Percentiles rank a stretch among this genome's conserved stretches.
Conservation (phyloP, 2,797 vertebrate species). For the Characodon lateralis region DNA sequence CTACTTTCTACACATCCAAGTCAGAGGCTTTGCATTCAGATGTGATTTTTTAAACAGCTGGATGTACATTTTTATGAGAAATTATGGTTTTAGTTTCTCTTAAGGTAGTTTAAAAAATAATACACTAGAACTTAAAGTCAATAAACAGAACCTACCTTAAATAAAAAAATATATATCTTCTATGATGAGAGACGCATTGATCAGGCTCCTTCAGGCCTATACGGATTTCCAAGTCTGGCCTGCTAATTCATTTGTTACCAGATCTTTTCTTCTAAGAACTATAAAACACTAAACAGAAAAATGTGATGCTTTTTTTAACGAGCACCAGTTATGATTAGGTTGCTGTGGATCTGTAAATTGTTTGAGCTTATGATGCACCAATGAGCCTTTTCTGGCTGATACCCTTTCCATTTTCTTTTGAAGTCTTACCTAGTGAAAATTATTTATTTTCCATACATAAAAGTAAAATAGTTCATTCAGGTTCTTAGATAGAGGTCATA, state of each 20-base stretch:
- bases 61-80: background rate
- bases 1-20: conserved; percentile 18
- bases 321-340: background rate
- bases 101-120: background rate
- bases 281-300: background rate
- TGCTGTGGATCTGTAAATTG: background rate
- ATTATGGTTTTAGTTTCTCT: background rate
- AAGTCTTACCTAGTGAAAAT: background rate
- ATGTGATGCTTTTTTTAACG: background rate
- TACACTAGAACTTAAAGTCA: too few species aligned
- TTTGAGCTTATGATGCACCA: background rate
- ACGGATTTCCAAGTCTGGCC: background rate
- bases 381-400: background rate
- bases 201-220: background rate
- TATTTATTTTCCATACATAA: background rate
- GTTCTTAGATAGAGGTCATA: background rate
- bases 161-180: background rate
- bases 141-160: too few species aligned
- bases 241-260: background rate
- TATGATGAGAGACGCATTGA: background rate
- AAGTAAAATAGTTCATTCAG: background rate
- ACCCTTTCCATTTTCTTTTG: background rate
- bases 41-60: background rate
- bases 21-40: background rate
- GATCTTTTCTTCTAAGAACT: background rate